Evolutionary conservation across 64 coral and sea anemone genomes (phyloP), one percentile per base, ranked within the genome.

Genomic region (Hydrozoanthus tunicans): DNA sequence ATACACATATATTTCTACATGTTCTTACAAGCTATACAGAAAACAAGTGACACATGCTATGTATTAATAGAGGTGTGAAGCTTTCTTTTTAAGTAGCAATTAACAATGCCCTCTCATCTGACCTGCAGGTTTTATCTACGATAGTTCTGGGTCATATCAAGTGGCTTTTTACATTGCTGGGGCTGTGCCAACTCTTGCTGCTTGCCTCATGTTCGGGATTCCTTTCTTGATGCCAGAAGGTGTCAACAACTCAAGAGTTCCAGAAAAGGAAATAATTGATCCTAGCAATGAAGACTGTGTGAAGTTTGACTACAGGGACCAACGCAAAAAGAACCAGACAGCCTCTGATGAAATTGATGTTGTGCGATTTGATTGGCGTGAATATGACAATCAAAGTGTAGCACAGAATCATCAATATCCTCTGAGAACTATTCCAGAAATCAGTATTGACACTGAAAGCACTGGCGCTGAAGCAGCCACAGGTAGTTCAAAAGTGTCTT

Each of bases 191-290:
- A 94, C 81, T 7, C 59, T 91, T 43, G 95, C 95, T 20, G 95
- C 95, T 6, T 96, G 95, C 90, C 75, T 96, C 77, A 94, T 96
- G 95, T 96, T 96, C 53, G 95, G 92, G 24, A 96, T 96, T 61
- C 95, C 95, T 78, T 96, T 94, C n/a, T 83, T 96, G 3, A 96
- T 96, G 95, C 95, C 95, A 12, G 82, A 93, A 4, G 62, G 80
- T 88, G 51, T 88, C 69, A 61, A 27, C 13, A 88, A 59, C 24
- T 61, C 55, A 0, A 88, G 84, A 88, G 15, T 88, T 13, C 69
- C 84, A 72, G 86, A 96, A 76, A 91, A 94, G 7, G 95, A 96
- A 32, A 43, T 88, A 4, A 58, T 75, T 67, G 83, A 94, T 65
- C 51, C 78, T 12, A 54, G 79, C 17, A 66, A 94, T 64, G 69